Conservation (phyloP, 2,113 vertebrate genomes). For the Eolophus roseicapilla region DNA sequence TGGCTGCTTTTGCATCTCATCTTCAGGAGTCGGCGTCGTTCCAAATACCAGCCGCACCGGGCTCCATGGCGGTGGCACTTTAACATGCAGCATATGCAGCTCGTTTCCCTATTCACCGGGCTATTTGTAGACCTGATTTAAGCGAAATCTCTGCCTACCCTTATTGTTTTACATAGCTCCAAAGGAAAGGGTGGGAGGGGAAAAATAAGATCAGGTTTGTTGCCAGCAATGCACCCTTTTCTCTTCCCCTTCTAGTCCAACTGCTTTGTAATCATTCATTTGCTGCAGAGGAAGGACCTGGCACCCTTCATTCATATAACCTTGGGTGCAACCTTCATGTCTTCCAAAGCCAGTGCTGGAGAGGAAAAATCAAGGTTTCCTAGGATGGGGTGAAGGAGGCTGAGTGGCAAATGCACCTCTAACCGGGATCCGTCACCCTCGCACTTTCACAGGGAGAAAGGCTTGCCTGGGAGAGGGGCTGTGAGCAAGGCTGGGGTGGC, state of each 20-base stretch:
- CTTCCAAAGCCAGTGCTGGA: background rate
- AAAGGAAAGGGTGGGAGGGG: background rate
- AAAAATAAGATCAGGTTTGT: background rate
- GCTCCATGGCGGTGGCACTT: background rate
- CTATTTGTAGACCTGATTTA: slow-evolving; percentile 63
- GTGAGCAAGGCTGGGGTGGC: background rate
- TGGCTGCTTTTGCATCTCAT: background rate
- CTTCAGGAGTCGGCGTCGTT: background rate
- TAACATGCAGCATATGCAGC: slow-evolving; percentile 22
- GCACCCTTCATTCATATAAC: background rate
- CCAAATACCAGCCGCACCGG: background rate
- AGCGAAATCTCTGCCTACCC: background rate
- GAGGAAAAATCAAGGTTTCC: background rate
- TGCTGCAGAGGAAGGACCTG: background rate
- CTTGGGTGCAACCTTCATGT: background rate
- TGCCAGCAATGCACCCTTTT: background rate
- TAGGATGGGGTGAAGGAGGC: background rate
- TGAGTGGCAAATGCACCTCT: background rate
- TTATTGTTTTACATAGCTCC: background rate
- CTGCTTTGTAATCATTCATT: background rate
- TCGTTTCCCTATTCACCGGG: slow-evolving; percentile 40
- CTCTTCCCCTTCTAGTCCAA: background rate
- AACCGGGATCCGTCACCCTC: background rate
- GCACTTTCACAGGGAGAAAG: background rate
- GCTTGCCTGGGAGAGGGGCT: background rate